A percentile compares a stretch with the other conserved stretches of the same genome.
phyloP scores from a whole-genome alignment of 2,888 invertebrate genomes.

The Campoplex capitator region DNA sequence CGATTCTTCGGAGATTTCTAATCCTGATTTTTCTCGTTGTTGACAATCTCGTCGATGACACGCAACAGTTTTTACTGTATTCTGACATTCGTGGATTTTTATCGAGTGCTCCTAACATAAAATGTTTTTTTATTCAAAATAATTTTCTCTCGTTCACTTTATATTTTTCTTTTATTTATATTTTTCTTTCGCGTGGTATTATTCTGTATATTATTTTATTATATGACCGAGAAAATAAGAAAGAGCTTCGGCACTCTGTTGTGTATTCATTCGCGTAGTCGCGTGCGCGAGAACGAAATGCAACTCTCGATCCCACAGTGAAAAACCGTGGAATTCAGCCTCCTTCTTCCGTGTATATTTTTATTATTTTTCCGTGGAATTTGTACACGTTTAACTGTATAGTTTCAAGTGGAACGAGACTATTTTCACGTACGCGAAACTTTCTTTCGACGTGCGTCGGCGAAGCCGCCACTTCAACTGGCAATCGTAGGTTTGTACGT shows the following conservation, averaged over 20 bases:
- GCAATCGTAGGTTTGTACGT: slow-evolving; percentile 47
- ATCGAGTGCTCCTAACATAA: neutral
- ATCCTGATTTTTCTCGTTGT: neutral
- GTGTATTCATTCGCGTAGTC: slow-evolving; percentile 14
- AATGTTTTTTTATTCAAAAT: neutral
- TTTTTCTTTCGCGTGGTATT: neutral
- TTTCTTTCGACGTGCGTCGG: slow-evolving; percentile 64
- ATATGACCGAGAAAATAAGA: neutral
- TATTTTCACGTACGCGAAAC: slow-evolving; percentile 18
- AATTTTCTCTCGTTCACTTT: neutral
- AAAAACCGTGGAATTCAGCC: neutral
- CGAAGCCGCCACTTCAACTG: slow-evolving; percentile 65
- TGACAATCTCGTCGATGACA: slow-evolving; percentile 24
- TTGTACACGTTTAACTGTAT: neutral
- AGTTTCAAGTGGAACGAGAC: neutral
- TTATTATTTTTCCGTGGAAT: neutral
- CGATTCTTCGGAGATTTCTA: slow-evolving; percentile 2
- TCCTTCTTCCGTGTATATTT: neutral
- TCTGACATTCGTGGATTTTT: slow-evolving; percentile 24
- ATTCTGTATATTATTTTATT: neutral
- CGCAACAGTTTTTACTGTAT: neutral
- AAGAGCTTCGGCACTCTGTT: neutral
- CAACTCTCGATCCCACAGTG: slow-evolving; percentile 4
- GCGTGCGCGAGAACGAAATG: neutral
- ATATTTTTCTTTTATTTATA: neutral